phyloP scores from a whole-genome alignment of 2,888 invertebrate species.

The Mesorhabditis spiculigera region DNA sequence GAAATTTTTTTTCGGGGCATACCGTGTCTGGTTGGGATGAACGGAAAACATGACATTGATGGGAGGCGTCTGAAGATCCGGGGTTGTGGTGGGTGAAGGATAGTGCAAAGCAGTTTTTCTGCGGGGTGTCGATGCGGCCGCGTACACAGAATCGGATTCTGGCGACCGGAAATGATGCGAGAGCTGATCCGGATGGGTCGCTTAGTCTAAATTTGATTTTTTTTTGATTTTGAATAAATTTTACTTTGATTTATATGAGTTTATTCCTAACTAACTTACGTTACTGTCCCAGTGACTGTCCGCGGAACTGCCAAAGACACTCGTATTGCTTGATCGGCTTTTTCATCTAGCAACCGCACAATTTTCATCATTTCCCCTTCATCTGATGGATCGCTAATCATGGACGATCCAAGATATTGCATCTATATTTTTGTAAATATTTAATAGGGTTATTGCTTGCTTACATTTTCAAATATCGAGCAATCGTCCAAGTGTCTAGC shows the following conservation, averaged over 20 bases:
- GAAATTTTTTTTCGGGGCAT: slow-evolving; percentile 10
- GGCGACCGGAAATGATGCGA: slow-evolving; percentile 74
- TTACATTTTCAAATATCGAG: slow-evolving; percentile 4
- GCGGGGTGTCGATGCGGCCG: slow-evolving; percentile 76
- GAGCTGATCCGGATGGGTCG: slow-evolving; percentile 79
- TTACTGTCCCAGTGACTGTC: slow-evolving; percentile 85
- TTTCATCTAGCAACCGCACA: slow-evolving; percentile 70
- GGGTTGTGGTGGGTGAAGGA: slow-evolving; percentile 72
- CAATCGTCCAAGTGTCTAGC: neutral
- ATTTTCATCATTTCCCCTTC: slow-evolving; percentile 50
- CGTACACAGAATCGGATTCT: slow-evolving; percentile 76
- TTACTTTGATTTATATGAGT: slow-evolving; percentile 10
- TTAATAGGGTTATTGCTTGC: neutral
- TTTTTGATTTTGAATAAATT: neutral
- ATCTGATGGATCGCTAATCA: slow-evolving; percentile 43
- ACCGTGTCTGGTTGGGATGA: slow-evolving; percentile 60
- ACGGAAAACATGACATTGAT: slow-evolving; percentile 94
- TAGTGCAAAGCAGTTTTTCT: slow-evolving; percentile 90
- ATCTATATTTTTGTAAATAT: slow-evolving; percentile 24
- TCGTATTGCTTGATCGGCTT: slow-evolving; percentile 68
- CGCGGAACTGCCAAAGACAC: slow-evolving; percentile 88
- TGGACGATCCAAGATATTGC: slow-evolving; percentile 52
- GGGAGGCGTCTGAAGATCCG: slow-evolving; percentile 62
- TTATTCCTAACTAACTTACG: slow-evolving; percentile 69
- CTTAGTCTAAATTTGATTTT: slow-evolving; percentile 62